Evolutionary conservation across 2,113 vertebrate genomes (phyloP), one percentile per base, ranked within the genome.

Genomic region (Poeciliopsis turrubarensis): DNA sequence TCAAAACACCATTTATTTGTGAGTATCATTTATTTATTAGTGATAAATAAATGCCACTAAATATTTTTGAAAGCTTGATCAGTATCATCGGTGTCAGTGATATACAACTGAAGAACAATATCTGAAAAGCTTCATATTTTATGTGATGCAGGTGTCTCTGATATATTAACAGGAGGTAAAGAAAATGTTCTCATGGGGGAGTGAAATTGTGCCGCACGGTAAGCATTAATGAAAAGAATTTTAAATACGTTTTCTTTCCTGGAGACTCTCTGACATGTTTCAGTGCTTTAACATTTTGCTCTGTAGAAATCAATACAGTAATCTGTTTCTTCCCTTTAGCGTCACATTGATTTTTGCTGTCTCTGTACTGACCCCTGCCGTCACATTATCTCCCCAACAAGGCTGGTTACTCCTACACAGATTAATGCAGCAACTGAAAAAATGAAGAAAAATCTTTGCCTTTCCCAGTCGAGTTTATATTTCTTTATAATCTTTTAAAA

Each of bases 301-400:
- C 85, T 80, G 75, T 73, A 71, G 81, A 80, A 89, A 92, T 94
- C 91, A 75, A 93, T 93, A 88, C 83, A 83, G 85, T 92, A 87
- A 92, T 93, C 87, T 86, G 77, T 84, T 86, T 90, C 89, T 85
- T 89, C 83, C 76, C 84, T 90, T 91, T 81, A 84, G 87, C 91
- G 92, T 87, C 77, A 86, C 73, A 94, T 93, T 92, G 92, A 93
- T 93, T 91, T 92, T 89, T 87, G 76, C 86, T 67, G 63, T 84
- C 86, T 89, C 86, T 77, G 85, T 85, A 83, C 82, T 92, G 91
- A 92, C 92, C 89, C 84, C 89, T 92, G 84, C 92, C 84, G 85
- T 94, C 92, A 95, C 85, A 92, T 91, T 92, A 92, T 87, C 86
- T 92, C 79, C 89, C 87, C 83, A 94, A 94, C 89, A 94, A 92